phyloP scores from a whole-genome alignment of 2,888 invertebrate species.

The Lycophotia porphyrea region DNA sequence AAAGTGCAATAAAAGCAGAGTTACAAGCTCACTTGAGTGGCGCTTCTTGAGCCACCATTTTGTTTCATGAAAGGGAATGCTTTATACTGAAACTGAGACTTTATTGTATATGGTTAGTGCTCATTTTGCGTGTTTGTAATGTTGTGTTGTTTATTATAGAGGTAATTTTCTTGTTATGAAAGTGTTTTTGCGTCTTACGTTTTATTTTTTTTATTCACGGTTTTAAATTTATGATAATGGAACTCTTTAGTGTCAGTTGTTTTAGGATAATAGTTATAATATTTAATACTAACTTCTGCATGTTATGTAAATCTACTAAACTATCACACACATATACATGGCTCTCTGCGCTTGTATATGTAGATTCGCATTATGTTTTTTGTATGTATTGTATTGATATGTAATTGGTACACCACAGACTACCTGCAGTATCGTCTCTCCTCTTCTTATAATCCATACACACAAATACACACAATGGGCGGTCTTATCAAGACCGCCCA shows the following conservation, averaged over 20 bases:
- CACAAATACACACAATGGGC: no score
- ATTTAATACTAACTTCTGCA: no score
- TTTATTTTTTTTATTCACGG: not conserved
- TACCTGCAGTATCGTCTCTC: no score
- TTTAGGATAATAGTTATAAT: not conserved
- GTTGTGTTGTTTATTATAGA: not conserved
- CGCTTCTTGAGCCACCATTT: slow-evolving; percentile 37
- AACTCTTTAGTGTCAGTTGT: not conserved
- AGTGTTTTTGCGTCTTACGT: not conserved
- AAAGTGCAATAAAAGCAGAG: slow-evolving; percentile 56
- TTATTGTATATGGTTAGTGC: slow-evolving; percentile 14
- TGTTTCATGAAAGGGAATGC: slow-evolving; percentile 23
- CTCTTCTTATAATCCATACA: no score
- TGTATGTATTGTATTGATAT: no score
- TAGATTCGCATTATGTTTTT: no score
- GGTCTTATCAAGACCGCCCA: no score
- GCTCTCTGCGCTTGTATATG: no score
- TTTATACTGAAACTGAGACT: slow-evolving; percentile 18
- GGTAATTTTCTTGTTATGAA: not conserved
- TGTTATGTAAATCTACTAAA: no score
- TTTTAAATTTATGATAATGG: no score
- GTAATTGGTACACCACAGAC: no score
- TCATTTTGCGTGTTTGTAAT: slow-evolving; percentile 26
- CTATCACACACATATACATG: no score
- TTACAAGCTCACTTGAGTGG: slow-evolving; percentile 44